Percentiles rank a stretch among this genome's conserved stretches.
Conservation (phyloP, 2,888 invertebrate genomes). For the Caenorhabditis drosophilae region DNA sequence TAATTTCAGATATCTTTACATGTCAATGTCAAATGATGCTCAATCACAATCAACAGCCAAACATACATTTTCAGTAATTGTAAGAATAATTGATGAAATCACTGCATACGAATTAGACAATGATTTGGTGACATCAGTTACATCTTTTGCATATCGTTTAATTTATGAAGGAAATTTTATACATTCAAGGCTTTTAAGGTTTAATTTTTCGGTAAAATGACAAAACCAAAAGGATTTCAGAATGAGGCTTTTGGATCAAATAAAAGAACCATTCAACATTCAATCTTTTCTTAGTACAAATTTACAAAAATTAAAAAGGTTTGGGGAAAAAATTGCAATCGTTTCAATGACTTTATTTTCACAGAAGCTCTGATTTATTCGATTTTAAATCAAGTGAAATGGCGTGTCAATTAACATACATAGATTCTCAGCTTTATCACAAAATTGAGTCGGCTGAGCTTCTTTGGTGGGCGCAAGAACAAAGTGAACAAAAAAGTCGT, state of each 20-base stretch:
- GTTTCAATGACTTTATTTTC: slow-evolving; percentile 7
- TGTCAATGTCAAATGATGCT: slow-evolving; percentile 43
- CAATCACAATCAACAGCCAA: slow-evolving; percentile 79
- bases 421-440: slow-evolving; percentile 92
- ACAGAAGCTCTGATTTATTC: slow-evolving; percentile 45
- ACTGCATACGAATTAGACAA: slow-evolving; percentile 52
- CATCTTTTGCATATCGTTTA: slow-evolving; percentile 91
- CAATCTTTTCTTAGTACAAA: slow-evolving; percentile 28
- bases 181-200: slow-evolving; percentile 75
- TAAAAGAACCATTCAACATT: slow-evolving; percentile 39
- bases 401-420: slow-evolving; percentile 95
- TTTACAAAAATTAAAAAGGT: slow-evolving; percentile 35
- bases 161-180: slow-evolving; percentile 89
- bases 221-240: slow-evolving; percentile 24
- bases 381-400: slow-evolving; percentile 88
- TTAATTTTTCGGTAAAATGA: not conserved
- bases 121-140: slow-evolving; percentile 72
- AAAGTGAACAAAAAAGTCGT: slow-evolving; percentile 93
- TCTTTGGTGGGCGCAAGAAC: slow-evolving; percentile 94
- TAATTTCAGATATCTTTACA: slow-evolving; percentile 58
- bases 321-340: not conserved
- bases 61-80: slow-evolving; percentile 88
- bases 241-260: slow-evolving; percentile 51
- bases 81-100: slow-evolving; percentile 91
- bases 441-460: slow-evolving; percentile 95